Evolutionary conservation across 2,113 vertebrate species (phyloP).

Genomic region (Bos indicus): DNA sequence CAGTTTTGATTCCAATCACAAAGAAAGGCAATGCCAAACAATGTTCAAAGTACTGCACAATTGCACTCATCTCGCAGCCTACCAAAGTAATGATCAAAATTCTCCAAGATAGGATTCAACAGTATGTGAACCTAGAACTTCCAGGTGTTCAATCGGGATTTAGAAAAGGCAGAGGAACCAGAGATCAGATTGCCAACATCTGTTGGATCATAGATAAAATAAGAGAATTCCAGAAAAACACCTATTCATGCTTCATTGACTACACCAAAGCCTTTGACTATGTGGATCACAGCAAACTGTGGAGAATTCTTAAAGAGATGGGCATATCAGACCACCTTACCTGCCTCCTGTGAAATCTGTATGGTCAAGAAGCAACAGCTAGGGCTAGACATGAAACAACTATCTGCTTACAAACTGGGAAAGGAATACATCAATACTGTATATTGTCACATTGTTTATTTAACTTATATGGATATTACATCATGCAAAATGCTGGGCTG

Average conservation of each 20-base stretch:
- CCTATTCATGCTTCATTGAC: neutral
- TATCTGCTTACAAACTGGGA: neutral
- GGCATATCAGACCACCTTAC: neutral
- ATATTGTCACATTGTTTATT: neutral
- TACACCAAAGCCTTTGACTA: neutral
- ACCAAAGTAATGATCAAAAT: neutral
- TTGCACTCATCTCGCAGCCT: neutral
- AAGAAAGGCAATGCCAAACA: neutral
- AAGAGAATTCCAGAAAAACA: neutral
- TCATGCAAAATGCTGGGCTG: neutral
- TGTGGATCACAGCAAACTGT: neutral
- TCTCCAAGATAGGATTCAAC: neutral
- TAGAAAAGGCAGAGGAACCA: neutral
- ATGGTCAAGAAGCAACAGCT: neutral
- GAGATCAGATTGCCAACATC: neutral
- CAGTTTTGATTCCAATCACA: neutral
- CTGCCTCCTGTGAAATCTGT: neutral
- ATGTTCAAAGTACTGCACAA: neutral
- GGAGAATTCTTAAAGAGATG: neutral
- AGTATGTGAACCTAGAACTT: rapidly evolving
- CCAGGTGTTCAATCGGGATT: neutral
- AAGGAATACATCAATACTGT: neutral
- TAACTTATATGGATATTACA: neutral
- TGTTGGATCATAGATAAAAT: neutral
- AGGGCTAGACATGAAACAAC: neutral